These are phyloP conservation scores for Enteromius argenteus DNA, from an alignment of 2,797 vertebrate species.

Conservation along the genomic window DNA sequence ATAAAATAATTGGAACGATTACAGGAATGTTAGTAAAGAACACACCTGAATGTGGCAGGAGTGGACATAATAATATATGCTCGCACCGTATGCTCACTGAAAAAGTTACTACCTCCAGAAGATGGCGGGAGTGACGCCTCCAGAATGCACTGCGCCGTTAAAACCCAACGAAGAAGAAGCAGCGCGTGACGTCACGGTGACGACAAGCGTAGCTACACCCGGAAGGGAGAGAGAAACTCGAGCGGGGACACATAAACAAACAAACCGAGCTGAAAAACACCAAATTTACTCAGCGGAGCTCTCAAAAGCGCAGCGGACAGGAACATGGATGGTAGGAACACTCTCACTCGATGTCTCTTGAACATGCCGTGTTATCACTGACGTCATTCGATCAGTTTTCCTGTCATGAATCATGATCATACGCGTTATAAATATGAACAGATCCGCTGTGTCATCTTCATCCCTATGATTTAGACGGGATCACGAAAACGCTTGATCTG, in stretches of 20 bases:
- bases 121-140: not conserved
- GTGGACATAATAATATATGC: not conserved
- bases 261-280: not conserved
- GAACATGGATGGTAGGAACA: conserved; percentile 33
- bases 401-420: not conserved
- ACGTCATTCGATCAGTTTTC: not conserved
- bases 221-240: not conserved
- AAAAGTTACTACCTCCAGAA: not conserved
- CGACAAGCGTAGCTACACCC: not conserved
- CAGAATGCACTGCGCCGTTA: not conserved
- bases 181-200: not conserved
- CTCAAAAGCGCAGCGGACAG: not conserved
- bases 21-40: not conserved
- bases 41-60: not conserved
- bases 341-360: not conserved
- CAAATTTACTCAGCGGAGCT: not conserved
- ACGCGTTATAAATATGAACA: not conserved
- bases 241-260: conserved; percentile 33
- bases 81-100: not conserved
- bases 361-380: too few relatives aligned
- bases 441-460: not conserved
- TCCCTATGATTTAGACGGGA: too few relatives aligned
- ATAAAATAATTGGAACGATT: not conserved
- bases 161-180: not conserved
- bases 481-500: too few relatives aligned